Evolutionary conservation across 2,113 vertebrate genomes (phyloP).

Genomic region (Forbesichthys agassizii): DNA sequence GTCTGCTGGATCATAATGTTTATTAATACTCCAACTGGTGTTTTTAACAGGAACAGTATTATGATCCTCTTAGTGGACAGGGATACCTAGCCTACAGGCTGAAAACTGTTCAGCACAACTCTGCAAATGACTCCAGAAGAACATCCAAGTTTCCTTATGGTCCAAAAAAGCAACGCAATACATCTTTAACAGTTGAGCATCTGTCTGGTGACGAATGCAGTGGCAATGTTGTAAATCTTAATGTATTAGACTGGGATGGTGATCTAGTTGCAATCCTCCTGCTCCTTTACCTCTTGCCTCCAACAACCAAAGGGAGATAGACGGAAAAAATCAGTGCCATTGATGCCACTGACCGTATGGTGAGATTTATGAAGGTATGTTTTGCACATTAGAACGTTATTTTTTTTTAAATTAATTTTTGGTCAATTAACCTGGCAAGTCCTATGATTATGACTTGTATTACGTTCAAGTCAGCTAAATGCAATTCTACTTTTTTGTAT

Average conservation of each 20-base stretch:
- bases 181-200: conserved; percentile 15
- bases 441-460: background rate
- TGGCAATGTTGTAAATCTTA: no score
- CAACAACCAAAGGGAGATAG: no score
- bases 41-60: background rate
- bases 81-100: conserved; percentile 29
- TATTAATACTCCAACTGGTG: background rate
- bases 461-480: background rate
- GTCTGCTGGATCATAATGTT: no score
- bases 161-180: conserved; percentile 7
- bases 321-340: conserved; percentile 1
- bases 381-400: background rate
- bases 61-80: conserved; percentile 1
- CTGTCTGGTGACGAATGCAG: conserved; percentile 14
- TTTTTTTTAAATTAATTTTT: background rate
- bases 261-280: no score
- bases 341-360: background rate
- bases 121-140: conserved; percentile 11
- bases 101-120: conserved; percentile 35
- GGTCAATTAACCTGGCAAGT: background rate
- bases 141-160: conserved; percentile 9
- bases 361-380: background rate
- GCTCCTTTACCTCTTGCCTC: no score
- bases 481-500: background rate
- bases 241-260: no score